Evolutionary conservation across 2,113 vertebrate species (phyloP), one percentile per base, ranked within the genome.

Genomic region (Numenius arquata): DNA sequence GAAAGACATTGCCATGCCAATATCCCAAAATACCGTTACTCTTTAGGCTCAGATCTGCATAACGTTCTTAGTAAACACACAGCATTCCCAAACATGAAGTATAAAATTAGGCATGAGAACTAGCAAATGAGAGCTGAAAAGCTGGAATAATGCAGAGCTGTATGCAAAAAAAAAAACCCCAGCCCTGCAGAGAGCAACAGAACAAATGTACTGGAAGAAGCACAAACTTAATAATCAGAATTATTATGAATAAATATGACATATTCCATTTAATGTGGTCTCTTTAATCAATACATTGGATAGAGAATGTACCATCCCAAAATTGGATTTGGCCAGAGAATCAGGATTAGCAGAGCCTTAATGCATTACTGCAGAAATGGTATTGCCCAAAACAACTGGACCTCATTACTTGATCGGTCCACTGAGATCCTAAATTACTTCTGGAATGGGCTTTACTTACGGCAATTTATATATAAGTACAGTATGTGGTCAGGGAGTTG

Each of bases 401-500:
- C 66, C 76, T 47, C n/a, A 70, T 87, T 87, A 93, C 9, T 18
- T 41, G 45, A 96, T 66, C 32, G 23, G 83, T 66, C 84, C 84
- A 88, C 36, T 55, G 94, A 93, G 91, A 94, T 55, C 18, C 66
- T 91, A 89, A 92, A 95, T 92, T 92, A 76, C 53, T 67, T 94
- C 76, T 94, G 94, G 92, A 90, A 95, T 61, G 56, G 80, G 45
- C 73, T 93, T 92, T 81, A 78, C 56, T 95, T 90, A 90, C 27
- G 30, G 56, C 50, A 90, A 87, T 91, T 93, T 92, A 82, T 85
- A 62, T 79, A 47, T 3, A 48, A 93, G 58, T 94, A 73, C 3
- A 26, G 56, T 68, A 90, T 85, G 84, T 89, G 80, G 92, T 96
- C 89, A 76, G 84, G 87, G 95, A 91, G 84, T 63, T 96, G 95